A percentile compares a stretch with the other conserved stretches of the same genome.
These are phyloP conservation scores for Myotis daubentonii DNA, from an alignment of 2,797 vertebrate genomes.

Conservation along the genomic window DNA sequence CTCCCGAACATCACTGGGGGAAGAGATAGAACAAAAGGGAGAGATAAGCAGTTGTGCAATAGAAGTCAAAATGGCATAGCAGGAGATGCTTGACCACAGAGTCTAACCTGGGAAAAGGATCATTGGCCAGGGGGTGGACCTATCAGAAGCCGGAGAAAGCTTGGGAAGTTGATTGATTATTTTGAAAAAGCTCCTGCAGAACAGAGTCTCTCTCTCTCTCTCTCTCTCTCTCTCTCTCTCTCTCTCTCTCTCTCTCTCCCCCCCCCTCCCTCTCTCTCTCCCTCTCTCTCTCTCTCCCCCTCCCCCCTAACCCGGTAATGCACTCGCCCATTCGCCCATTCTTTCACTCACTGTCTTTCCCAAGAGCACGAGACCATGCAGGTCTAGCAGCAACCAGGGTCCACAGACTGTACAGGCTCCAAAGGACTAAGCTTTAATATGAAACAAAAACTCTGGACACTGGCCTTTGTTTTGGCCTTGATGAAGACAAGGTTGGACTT, in stretches of 20 bases:
- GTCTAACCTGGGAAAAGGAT: background rate
- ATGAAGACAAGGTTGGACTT: background rate
- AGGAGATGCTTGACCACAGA: background rate
- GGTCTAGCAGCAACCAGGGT: background rate
- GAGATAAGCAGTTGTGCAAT: background rate
- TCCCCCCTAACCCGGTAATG: too few relatives aligned
- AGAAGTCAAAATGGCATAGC: background rate
- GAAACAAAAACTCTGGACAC: background rate
- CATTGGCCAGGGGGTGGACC: background rate
- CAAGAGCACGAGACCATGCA: background rate
- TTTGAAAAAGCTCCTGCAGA: background rate
- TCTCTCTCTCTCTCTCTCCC: too few relatives aligned
- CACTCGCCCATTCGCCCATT: background rate
- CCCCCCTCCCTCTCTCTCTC: too few relatives aligned
- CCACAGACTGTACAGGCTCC: background rate
- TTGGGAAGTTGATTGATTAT: background rate
- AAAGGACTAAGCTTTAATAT: background rate
- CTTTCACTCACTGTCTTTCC: background rate
- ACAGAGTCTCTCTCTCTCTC: background rate
- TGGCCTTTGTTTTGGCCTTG: background rate
- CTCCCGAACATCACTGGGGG: too few relatives aligned
- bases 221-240: too few relatives aligned
- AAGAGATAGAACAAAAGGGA: too few relatives aligned
- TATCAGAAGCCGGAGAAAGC: background rate
- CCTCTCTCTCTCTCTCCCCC: too few relatives aligned